Evolutionary conservation across 2,797 vertebrate genomes (phyloP), one percentile per base, ranked within the genome.

Genomic region (Pyrocephalus nanus): DNA sequence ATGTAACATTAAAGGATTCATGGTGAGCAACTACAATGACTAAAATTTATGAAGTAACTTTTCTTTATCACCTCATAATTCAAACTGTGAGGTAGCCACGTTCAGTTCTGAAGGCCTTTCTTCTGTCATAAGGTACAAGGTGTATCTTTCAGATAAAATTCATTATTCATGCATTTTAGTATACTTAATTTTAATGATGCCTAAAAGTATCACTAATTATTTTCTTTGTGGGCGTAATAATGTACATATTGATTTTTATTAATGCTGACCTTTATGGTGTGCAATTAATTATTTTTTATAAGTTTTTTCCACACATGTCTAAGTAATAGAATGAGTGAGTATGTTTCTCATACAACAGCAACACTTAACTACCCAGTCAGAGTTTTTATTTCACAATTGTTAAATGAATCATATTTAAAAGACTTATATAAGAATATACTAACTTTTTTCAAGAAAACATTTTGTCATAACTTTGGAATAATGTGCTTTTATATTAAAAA

Each of bases 171-270:
- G 7, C 5, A 47, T 89, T 85, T 96, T 73, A 87, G 36, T 61
- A 77, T 40, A 74, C 70, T 89, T 83, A 21, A 76, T 78, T 69
- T 86, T 94, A 89, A 79, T 29, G 74, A 43, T 54, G 90, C 9
- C 45, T 47, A n/a, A 72, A 97, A 94, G 20, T 43, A 91, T 65
- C 67, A 60, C 38, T 86, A 92, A 95, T 89, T 84, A 78, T 93
- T 95, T 95, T 96, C 21, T 92, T 58, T 65, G 27, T 85, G 53
- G 38, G 10, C 9, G 93, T 91, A 95, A 88, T 95, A 97, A 96
- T 84, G 19, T 57, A 51, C 51, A 55, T 67, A 38, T 95, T 95
- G 48, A 61, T 95, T 96, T 97, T 97, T 96, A 95, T 92, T 92
- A 93, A 94, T 81, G 20, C 16, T 95, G 86, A 92, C 54, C 30